phyloP scores from a whole-genome alignment of 2,797 vertebrate species.

The Artibeus lituratus region DNA sequence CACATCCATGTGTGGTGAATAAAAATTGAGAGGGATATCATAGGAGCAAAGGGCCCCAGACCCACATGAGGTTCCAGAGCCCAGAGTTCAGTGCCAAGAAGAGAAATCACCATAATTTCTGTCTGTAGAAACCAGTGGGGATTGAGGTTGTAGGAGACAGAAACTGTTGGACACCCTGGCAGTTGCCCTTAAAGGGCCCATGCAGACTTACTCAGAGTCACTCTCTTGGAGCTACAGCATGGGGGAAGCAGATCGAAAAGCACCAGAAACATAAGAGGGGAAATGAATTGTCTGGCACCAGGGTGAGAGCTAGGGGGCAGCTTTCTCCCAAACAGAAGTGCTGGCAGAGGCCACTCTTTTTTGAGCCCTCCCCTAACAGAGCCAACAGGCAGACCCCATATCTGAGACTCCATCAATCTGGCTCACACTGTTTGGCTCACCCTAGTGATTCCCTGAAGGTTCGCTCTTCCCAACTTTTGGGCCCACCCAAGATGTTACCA shows the following conservation, averaged over 20 bases:
- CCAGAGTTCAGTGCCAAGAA: neutral
- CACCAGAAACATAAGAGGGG: too few relatives aligned
- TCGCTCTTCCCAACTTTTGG: neutral
- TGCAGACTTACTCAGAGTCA: neutral
- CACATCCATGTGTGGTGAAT: neutral
- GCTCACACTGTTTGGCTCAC: neutral
- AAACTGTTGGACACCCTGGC: neutral
- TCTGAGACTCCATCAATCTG: neutral
- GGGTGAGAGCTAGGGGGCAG: neutral
- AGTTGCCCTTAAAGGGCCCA: neutral
- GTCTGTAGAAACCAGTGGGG: neutral
- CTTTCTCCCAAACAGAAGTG: neutral
- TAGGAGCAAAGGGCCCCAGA: neutral
- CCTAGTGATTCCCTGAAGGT: neutral
- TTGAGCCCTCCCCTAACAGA: neutral
- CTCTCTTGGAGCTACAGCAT: neutral
- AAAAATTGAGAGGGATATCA: neutral
- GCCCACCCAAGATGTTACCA: neutral
- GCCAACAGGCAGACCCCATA: neutral
- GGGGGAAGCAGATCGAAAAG: neutral
- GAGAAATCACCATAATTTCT: neutral
- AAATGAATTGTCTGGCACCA: neutral
- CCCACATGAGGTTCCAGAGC: neutral
- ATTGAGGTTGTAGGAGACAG: neutral
- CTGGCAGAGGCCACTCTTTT: neutral